A percentile compares a stretch with the other conserved stretches of the same genome.
These are phyloP conservation scores for Phalacrocorax pelagicus DNA, from an alignment of 2,113 vertebrate species.

Conservation along the genomic window DNA sequence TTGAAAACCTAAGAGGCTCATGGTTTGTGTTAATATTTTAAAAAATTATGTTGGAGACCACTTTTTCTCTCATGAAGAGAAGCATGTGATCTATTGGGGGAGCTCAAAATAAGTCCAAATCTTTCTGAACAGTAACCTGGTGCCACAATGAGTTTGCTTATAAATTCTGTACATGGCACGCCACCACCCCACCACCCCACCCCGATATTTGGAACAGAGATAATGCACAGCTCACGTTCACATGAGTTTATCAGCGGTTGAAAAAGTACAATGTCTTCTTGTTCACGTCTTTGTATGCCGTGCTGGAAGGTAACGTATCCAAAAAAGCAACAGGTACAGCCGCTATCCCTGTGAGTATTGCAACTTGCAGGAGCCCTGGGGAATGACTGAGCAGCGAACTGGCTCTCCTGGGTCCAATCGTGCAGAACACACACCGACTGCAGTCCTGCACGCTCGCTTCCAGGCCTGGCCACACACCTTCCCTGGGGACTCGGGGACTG, in stretches of 20 bases:
- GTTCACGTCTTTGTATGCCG: neutral
- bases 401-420: neutral
- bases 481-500: accelerated
- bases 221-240: accelerated
- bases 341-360: accelerated
- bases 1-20: neutral
- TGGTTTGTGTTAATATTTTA: accelerated
- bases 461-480: neutral
- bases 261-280: accelerated
- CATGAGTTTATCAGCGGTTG: accelerated
- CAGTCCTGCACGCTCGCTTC: accelerated
- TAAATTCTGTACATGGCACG: too few species aligned
- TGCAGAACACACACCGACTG: accelerated
- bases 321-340: accelerated
- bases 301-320: neutral
- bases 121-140: too few species aligned
- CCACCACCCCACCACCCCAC: too few species aligned
- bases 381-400: too few species aligned
- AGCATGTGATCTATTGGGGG: accelerated
- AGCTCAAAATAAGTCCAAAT: accelerated
- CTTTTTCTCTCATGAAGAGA: neutral
- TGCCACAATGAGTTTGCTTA: neutral
- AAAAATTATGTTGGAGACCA: accelerated
- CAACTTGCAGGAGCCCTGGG: neutral
- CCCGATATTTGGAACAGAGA: neutral